Evolutionary conservation across 2,797 vertebrate species (phyloP).

Genomic region (Falco naumanni): DNA sequence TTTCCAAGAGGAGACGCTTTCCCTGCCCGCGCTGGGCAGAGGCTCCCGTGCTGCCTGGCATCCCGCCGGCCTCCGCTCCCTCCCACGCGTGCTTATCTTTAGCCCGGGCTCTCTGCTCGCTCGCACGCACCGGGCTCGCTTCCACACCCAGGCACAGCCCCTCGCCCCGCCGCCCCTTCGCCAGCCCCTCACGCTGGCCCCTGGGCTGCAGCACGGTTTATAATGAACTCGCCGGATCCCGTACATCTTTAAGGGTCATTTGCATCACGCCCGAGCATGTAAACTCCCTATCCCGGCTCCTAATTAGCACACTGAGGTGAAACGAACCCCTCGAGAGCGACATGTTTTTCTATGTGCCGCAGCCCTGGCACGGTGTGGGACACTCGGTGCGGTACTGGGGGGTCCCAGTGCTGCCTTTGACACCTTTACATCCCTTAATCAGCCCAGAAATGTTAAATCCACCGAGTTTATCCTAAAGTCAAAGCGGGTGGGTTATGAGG

Average conservation of each 20-base stretch:
- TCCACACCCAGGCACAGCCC: background rate
- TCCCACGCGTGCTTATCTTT: constrained; percentile 23
- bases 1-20: background rate
- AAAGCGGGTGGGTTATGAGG: accelerated
- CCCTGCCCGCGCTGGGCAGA: background rate
- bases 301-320: background rate
- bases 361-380: accelerated
- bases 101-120: background rate
- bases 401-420: background rate
- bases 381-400: accelerated
- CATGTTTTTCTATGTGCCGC: background rate
- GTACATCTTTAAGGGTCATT: background rate
- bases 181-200: background rate
- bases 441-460: background rate
- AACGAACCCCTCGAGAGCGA: accelerated
- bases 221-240: background rate
- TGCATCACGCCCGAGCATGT: background rate
- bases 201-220: background rate
- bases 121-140: background rate
- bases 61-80: background rate
- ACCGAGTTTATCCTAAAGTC: background rate
- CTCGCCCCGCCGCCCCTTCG: background rate
- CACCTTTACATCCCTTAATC: background rate
- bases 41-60: background rate
- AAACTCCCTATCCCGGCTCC: background rate